Evolutionary conservation across 2,113 vertebrate species (phyloP), one percentile per base, ranked within the genome.

Genomic region (Poeciliopsis prolifica): DNA sequence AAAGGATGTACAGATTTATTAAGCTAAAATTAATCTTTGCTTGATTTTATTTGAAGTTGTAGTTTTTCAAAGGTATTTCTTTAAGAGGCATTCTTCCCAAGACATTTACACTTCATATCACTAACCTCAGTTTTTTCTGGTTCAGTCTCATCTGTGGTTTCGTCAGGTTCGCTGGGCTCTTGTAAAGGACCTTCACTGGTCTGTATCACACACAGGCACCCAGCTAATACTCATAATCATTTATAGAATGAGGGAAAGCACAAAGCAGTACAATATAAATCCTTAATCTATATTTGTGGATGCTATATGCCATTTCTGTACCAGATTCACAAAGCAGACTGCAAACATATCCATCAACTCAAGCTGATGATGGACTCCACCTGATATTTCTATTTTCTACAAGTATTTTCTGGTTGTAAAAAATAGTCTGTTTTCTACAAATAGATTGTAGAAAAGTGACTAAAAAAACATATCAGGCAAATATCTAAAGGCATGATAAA

Each of bases 161-260:
- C 35, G 19, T 37, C 63, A 22, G 17, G 28, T n/a, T 54, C 60
- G 63, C 22, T 17, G 13, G 54, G 35, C 19, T 82, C 78, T 10
- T 61, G 33, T 65, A 42, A 37, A 10, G 65, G 35, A 2, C 83
- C 66, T 42, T 54, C 2, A 10, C 69, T 72, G 5, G 22, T 64
- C 92, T 92, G 15, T 54, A 60, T 79, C 35, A 81, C 13, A 78
- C 6, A 37, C 19, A 61, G 11, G 61, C 24, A 73, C 28, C 28
- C 17, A 22, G 8, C n/a, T 26, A 6, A n/a, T 12, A 37, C 22
- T 51, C 26, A 29, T 61, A 33, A 58, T 58, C 15, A 30, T 5
- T 28, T 54, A 54, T 22, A 6, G 48, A 54, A 22, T 9, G 8
- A 54, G 48, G 6, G 19, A 54, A 19, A 5, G 17, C 4, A 28